Percentiles rank a stretch among this genome's conserved stretches.
phyloP scores from a whole-genome alignment of 2,888 invertebrate genomes.

The Andrena trimmerana region DNA sequence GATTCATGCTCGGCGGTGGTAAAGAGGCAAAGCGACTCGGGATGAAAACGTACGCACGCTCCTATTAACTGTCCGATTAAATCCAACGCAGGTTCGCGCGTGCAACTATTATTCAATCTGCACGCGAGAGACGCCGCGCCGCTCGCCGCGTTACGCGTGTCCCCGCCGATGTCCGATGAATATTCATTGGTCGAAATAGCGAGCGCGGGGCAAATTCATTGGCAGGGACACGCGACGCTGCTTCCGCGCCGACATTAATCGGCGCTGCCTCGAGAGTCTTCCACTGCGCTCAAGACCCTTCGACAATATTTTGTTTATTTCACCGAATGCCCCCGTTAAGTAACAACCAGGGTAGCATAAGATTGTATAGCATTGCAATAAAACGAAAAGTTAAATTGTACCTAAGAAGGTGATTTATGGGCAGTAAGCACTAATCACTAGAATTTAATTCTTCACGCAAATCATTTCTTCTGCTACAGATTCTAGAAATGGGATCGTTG shows the following conservation, averaged over 20 bases:
- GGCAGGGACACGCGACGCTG: conserved; percentile 11
- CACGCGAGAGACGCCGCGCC: conserved; percentile 3
- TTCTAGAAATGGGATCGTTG: too few species aligned
- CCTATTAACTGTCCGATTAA: conserved; percentile 18
- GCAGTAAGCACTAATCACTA: too few species aligned
- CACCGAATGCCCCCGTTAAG: too few species aligned
- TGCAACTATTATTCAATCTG: conserved; percentile 41
- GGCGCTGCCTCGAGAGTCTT: background rate
- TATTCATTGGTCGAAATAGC: conserved; percentile 52
- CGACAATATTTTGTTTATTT: too few species aligned
- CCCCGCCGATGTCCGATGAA: conserved; percentile 34
- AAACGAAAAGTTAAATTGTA: too few species aligned
- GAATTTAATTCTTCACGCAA: too few species aligned
- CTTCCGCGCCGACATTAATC: background rate
- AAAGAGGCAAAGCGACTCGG: background rate
- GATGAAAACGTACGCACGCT: background rate
- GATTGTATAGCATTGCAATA: too few species aligned
- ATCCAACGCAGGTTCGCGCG: conserved; percentile 10
- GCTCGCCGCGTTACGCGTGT: conserved; percentile 19
- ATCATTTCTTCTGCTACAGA: too few species aligned
- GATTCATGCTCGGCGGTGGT: too few species aligned
- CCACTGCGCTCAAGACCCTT: background rate
- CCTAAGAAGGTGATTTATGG: too few species aligned
- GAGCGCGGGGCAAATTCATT: conserved; percentile 25
- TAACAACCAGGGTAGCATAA: too few species aligned